Evolutionary conservation across 2,888 invertebrate species (phyloP), one percentile per base, ranked within the genome.

Genomic region (Melinaea marsaeus): DNA sequence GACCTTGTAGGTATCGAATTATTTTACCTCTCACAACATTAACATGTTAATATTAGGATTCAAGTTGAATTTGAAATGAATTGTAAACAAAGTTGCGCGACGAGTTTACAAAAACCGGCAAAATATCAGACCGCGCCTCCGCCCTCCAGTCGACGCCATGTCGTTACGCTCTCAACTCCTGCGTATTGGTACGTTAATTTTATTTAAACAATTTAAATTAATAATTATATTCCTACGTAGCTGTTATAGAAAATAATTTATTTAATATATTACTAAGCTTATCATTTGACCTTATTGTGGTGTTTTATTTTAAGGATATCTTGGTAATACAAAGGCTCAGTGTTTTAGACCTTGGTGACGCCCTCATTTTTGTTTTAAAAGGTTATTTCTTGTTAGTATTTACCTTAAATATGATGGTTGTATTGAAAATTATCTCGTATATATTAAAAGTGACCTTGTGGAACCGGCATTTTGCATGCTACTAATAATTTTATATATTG

Each of bases 71-170:
- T 63, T 62, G 37, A 55, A 13, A n/a, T 57, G 58, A 60, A 65
- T 62, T 45, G 60, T 72, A 77, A 79, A 78, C 76, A 74, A 83
- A 83, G 82, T 76, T 81, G 88, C 78, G 79, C 84, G 86, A 87
- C 85, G 78, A 79, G 85, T 85, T 74, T 72, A 79, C 42, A 79
- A 74, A 69, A 76, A 78, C 74, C 72, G 71, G 64, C 65, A 65
- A 62, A 51, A 67, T 72, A 73, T 75, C 42, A 42, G 67, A 71
- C 69, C 71, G 65, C 69, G 79, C 75, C 81, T 78, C n/a, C n/a
- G n/a, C n/a, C n/a, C n/a, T n/a, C 79, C 86, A 88, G 85, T 89
- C 84, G 75, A 69, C 85, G 83, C 77, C 64, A 90, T 90, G 90
- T 86, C 89, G 73, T 78, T 86, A 70, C 85, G 87, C 73, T 79